Conservation (phyloP, 2,797 vertebrate genomes). For the Geotrypetes seraphini region DNA sequence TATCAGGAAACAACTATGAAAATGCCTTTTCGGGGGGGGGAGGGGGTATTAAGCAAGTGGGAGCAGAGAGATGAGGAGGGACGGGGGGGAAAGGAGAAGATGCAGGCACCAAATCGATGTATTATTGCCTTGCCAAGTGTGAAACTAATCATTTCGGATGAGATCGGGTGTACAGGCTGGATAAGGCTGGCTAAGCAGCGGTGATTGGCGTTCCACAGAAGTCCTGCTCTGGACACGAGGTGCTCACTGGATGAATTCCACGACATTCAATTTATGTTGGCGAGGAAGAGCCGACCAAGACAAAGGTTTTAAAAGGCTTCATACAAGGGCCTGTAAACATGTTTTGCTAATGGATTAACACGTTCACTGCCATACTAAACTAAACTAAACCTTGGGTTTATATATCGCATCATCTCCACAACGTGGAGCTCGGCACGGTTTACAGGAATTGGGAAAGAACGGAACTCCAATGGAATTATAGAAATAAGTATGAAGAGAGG, state of each 20-base stretch:
- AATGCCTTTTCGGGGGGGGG: too few species aligned
- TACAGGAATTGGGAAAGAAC: too few species aligned
- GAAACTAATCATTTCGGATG: neutral
- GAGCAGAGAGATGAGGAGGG: too few species aligned
- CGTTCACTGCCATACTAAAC: neutral
- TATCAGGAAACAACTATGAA: too few species aligned
- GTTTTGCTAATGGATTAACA: neutral
- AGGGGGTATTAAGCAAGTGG: too few species aligned
- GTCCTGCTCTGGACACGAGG: neutral
- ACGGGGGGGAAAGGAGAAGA: neutral
- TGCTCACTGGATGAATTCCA: neutral
- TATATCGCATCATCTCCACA: too few species aligned
- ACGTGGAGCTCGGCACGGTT: too few species aligned
- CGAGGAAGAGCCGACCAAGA: too few species aligned
- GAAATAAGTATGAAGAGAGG: too few species aligned
- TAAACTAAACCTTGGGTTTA: too few species aligned
- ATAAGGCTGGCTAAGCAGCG: neutral
- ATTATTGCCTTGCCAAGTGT: neutral
- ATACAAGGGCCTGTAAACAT: neutral
- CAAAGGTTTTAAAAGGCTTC: neutral
- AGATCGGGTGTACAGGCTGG: neutral
- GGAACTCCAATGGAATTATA: too few species aligned
- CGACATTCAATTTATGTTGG: neutral
- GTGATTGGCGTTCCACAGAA: neutral
- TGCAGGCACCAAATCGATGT: neutral